phyloP scores from a whole-genome alignment of 2,113 vertebrate species.

The Clarias macrocephalus region DNA sequence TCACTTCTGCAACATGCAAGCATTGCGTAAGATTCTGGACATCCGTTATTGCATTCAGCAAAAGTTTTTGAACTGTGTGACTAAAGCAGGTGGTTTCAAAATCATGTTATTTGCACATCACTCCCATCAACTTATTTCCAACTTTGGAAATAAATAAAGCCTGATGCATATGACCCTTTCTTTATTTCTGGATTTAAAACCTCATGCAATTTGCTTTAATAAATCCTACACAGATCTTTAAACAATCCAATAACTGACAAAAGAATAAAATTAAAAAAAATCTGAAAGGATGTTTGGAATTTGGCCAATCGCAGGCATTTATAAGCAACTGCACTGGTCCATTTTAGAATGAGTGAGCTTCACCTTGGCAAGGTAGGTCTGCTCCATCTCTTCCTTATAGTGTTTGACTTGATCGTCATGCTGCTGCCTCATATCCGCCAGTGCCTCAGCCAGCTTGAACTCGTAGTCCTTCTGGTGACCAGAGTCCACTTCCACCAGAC shows the following conservation, averaged over 20 bases:
- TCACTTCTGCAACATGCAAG: neutral
- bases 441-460: slow-evolving; percentile 79
- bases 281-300: neutral
- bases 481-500: slow-evolving; percentile 81
- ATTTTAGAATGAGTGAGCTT: neutral
- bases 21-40: neutral
- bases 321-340: neutral
- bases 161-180: neutral
- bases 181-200: neutral
- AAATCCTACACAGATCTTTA: neutral
- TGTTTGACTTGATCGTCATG: slow-evolving; percentile 80
- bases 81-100: neutral
- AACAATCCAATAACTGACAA: neutral
- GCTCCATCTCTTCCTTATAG: slow-evolving; percentile 84
- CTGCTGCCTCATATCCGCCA: slow-evolving; percentile 81
- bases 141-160: neutral
- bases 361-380: slow-evolving; percentile 81
- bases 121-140: neutral
- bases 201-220: neutral
- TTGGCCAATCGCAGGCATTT: neutral
- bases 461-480: slow-evolving; percentile 81
- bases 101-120: neutral
- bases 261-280: neutral
- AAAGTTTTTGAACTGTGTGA: neutral
- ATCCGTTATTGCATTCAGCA: neutral